Conservation (phyloP, 2,888 invertebrate genomes). For the Apodemia hepburni region DNA sequence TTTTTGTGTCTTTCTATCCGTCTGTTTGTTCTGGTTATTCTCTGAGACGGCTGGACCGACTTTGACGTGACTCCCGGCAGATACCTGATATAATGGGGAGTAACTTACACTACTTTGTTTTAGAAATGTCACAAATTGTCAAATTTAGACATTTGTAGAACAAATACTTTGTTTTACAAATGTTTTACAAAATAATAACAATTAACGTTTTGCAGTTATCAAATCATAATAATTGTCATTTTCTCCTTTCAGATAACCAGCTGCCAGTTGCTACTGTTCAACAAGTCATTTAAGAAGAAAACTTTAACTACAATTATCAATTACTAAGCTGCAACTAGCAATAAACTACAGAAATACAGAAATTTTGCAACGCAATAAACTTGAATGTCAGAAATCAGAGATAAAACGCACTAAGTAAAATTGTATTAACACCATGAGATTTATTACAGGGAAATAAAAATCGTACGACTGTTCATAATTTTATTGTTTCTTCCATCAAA, state of each 20-base stretch:
- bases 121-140: too few relatives aligned
- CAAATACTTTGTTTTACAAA: too few relatives aligned
- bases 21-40: too few relatives aligned
- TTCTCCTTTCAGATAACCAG: slow-evolving; percentile 19
- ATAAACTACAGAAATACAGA: not conserved
- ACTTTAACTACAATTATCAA: not conserved
- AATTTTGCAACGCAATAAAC: not conserved
- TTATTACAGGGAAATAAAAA: not conserved
- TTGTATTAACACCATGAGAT: not conserved
- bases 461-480: not conserved
- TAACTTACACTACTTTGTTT: too few relatives aligned
- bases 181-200: too few relatives aligned
- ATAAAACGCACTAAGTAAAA: not conserved
- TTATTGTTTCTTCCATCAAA: not conserved
- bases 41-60: too few relatives aligned
- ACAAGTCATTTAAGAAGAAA: not conserved
- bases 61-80: too few relatives aligned
- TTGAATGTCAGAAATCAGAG: not conserved
- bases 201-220: not conserved
- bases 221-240: not conserved
- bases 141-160: too few relatives aligned
- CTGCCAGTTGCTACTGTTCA: not conserved
- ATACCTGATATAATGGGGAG: too few relatives aligned
- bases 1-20: too few relatives aligned
- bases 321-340: not conserved